Evolutionary conservation across 1,140 invertebrate genomes (phyloP).

Genomic region (Drosophila bocki): DNA sequence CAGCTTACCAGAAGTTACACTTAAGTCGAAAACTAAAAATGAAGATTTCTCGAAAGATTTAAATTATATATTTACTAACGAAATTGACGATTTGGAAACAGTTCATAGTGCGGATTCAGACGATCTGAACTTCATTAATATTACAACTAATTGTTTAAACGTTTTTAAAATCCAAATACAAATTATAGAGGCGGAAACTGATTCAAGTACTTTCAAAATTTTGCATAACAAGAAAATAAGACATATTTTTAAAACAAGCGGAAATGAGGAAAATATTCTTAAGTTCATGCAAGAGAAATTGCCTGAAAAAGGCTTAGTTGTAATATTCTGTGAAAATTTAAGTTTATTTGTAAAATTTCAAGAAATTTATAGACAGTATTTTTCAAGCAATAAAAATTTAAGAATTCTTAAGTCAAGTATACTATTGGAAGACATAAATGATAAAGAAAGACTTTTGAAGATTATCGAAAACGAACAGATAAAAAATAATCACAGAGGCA

Average conservation of each 20-base stretch:
- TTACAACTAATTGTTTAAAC: too few relatives aligned
- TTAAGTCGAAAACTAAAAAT: too few relatives aligned
- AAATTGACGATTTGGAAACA: neutral
- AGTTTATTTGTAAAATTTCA: conserved; percentile 5
- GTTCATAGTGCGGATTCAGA: conserved; percentile 8
- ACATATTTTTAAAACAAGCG: neutral
- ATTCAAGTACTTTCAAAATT: conserved; percentile 14
- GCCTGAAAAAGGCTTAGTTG: neutral
- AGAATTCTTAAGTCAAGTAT: conserved; percentile 6
- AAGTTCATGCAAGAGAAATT: too few relatives aligned
- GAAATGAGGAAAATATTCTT: too few relatives aligned
- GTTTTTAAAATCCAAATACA: too few relatives aligned
- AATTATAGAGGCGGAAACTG: too few relatives aligned
- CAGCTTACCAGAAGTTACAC: too few relatives aligned
- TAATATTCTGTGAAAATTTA: conserved; percentile 14
- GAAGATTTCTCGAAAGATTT: too few relatives aligned
- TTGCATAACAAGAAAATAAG: conserved; percentile 7
- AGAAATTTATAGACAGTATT: conserved; percentile 7
- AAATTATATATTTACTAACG: neutral
- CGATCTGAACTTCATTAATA: too few relatives aligned
- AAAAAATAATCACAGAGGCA: conserved; percentile 18
- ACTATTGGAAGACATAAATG: conserved; percentile 5
- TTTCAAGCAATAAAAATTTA: conserved; percentile 19
- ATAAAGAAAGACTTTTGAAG: conserved; percentile 3
- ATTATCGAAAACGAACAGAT: conserved; percentile 18